Conservation (phyloP, 1,140 invertebrate species). For the Heliconius himera region DNA sequence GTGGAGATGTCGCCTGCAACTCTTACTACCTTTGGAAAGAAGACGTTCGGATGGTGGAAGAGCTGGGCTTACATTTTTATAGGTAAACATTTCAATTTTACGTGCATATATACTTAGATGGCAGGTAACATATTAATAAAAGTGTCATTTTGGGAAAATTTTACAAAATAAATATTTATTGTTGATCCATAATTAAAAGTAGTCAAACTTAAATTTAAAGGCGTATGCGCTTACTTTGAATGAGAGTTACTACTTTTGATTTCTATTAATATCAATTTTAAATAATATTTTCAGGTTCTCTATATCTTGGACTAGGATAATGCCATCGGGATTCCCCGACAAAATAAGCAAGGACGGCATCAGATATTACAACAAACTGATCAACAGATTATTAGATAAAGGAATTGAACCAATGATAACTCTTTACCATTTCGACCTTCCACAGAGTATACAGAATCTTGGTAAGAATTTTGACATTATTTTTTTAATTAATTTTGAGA, state of each 20-base stretch:
- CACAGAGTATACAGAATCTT: constrained; percentile 11
- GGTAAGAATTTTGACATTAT: neutral
- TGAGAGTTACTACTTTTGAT: no score
- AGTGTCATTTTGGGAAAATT: no score
- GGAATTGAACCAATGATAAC: constrained; percentile 82
- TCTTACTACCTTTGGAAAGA: constrained; percentile 38
- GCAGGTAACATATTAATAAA: no score
- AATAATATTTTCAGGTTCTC: constrained; percentile 46
- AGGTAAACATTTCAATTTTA: neutral
- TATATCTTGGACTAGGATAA: constrained; percentile 52
- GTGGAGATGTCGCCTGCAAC: constrained; percentile 40
- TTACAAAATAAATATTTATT: no score
- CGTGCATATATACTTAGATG: no score
- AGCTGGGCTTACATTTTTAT: constrained; percentile 25
- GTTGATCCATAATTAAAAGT: no score
- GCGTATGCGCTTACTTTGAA: no score
- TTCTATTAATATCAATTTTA: no score
- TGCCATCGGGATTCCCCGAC: constrained; percentile 44
- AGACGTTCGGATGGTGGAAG: constrained; percentile 28
- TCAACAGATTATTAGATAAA: constrained; percentile 78
- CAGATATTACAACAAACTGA: constrained; percentile 76
- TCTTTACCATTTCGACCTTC: constrained; percentile 4
- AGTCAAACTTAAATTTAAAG: no score
- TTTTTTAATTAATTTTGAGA: no score
- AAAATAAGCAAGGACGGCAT: constrained; percentile 49